A percentile compares a stretch with the other conserved stretches of the same genome.
phyloP scores from a whole-genome alignment of 2,888 invertebrate genomes.

The Nomada ferruginata region DNA sequence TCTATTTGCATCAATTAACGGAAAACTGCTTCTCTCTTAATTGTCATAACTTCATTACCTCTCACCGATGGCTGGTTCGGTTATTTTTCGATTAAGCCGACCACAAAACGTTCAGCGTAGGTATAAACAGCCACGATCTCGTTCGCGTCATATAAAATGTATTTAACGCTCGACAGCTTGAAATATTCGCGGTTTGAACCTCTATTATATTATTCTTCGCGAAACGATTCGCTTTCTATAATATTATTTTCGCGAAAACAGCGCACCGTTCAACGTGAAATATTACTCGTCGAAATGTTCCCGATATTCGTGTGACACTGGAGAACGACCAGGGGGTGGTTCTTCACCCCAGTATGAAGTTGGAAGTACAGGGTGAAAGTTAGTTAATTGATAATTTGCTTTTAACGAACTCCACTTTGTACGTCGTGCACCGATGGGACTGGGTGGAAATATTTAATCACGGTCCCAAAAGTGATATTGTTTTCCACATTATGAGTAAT shows the following conservation, averaged over 20 bases:
- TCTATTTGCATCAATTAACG: constrained; percentile 9
- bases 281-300: neutral
- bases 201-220: constrained; percentile 13
- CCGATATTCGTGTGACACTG: neutral
- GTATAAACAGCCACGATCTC: constrained; percentile 11
- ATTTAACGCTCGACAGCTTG: constrained; percentile 26
- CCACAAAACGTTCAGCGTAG: neutral
- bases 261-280: neutral
- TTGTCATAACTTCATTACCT: neutral
- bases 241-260: constrained; percentile 16
- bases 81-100: constrained; percentile 30
- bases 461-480: neutral
- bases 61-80: neutral
- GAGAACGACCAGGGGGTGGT: neutral
- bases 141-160: constrained; percentile 28
- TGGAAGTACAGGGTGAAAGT: neutral
- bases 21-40: neutral
- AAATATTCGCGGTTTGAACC: constrained; percentile 4
- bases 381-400: neutral
- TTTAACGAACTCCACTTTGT: neutral
- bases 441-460: neutral
- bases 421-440: neutral
- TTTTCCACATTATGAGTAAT: neutral
- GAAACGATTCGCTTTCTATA: neutral
- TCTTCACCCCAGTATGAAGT: neutral